phyloP scores from a whole-genome alignment of 2,113 vertebrate genomes.

The Galemys pyrenaicus region DNA sequence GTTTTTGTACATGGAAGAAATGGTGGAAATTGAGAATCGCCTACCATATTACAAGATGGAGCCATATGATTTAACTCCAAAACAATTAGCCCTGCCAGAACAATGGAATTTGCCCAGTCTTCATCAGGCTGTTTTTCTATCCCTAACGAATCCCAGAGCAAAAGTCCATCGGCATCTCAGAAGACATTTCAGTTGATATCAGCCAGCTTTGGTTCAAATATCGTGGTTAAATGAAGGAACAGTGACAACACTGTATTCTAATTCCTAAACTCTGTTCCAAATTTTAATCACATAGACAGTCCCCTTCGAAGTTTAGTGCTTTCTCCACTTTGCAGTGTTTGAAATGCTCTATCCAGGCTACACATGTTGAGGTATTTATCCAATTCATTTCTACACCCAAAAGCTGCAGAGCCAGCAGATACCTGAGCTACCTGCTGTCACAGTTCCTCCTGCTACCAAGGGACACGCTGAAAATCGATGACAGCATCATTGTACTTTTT shows the following conservation, averaged over 20 bases:
- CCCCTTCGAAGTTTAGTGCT: neutral
- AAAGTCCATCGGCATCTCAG: conserved; percentile 1
- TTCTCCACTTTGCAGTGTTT: neutral
- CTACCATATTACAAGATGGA: neutral
- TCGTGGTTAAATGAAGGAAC: neutral
- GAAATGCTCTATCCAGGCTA: neutral
- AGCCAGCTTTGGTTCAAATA: conserved; percentile 14
- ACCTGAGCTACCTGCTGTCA: neutral
- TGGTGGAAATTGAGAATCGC: neutral
- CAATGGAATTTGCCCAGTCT: neutral
- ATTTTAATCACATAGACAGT: neutral
- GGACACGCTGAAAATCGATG: neutral
- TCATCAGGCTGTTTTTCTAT: neutral
- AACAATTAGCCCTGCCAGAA: neutral
- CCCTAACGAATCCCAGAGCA: neutral
- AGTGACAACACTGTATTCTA: neutral
- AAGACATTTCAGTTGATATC: conserved; percentile 25
- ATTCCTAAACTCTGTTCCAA: neutral
- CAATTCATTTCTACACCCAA: neutral
- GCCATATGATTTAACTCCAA: neutral
- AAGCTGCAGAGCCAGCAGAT: neutral
- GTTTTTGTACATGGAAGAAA: neutral
- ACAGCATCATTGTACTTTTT: neutral
- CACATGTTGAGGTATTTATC: neutral
- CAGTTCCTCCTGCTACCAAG: neutral